Evolutionary conservation across 2,113 vertebrate species (phyloP).

Genomic region (Aegithalos caudatus): DNA sequence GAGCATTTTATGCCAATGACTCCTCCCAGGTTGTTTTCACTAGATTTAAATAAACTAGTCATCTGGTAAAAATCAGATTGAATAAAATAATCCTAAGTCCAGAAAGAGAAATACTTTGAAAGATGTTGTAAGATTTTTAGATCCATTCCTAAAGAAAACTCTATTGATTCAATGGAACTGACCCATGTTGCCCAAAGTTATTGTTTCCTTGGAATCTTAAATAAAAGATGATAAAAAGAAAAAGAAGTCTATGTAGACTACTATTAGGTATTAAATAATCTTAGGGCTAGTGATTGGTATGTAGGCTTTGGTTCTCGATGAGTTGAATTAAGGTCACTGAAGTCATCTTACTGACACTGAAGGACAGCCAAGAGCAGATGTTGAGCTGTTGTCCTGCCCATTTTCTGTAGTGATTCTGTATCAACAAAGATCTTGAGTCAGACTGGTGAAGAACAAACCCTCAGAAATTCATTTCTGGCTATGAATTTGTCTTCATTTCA

Average conservation of each 20-base stretch:
- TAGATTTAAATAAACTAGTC: neutral
- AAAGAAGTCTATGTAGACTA: neutral
- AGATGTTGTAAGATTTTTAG: neutral
- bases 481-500: neutral
- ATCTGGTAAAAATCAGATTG: neutral
- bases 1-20: neutral
- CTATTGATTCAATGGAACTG: neutral
- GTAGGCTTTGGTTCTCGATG: neutral
- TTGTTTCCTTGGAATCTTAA: neutral
- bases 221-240: neutral
- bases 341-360: neutral
- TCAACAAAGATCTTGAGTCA: neutral
- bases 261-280: neutral
- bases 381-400: neutral
- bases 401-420: neutral
- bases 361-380: neutral
- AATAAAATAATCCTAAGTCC: neutral
- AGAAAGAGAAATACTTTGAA: neutral
- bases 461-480: neutral
- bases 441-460: neutral
- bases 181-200: neutral
- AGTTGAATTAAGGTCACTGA: neutral
- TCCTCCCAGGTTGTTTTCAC: neutral
- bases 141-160: neutral
- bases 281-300: neutral